A percentile compares a stretch with the other conserved stretches of the same genome.
Evolutionary conservation across 2,888 invertebrate genomes (phyloP).

Genomic region (Yponomeuta evonymella): DNA sequence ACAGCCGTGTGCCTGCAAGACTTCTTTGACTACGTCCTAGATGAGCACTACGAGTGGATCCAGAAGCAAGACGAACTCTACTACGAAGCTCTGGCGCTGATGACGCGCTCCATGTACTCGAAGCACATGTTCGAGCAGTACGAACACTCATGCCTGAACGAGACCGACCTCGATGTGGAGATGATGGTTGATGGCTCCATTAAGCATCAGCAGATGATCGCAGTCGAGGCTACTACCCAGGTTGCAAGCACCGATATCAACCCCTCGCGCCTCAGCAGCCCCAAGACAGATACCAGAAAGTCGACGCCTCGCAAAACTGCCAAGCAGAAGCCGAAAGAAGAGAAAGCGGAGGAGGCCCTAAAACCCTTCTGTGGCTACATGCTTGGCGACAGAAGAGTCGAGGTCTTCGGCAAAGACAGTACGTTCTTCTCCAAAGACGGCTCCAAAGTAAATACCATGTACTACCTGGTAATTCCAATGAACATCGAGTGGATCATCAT

Average conservation of each 20-base stretch:
- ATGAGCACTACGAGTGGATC: slow-evolving; percentile 70
- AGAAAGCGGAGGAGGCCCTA: background rate
- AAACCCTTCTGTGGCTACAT: slow-evolving; percentile 57
- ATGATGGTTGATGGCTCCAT: slow-evolving; percentile 63
- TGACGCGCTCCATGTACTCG: background rate
- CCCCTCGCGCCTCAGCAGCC: background rate
- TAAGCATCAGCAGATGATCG: slow-evolving; percentile 45
- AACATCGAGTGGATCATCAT: slow-evolving; percentile 54
- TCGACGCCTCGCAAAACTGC: background rate
- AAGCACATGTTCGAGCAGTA: slow-evolving; percentile 4
- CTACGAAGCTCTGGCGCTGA: slow-evolving; percentile 34
- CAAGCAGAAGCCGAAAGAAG: slow-evolving; percentile 22
- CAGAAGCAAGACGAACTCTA: slow-evolving; percentile 54
- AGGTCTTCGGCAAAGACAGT: slow-evolving; percentile 60
- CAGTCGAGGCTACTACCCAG: slow-evolving; percentile 15
- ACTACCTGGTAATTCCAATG: slow-evolving; percentile 54
- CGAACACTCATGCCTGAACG: background rate
- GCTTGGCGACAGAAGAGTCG: slow-evolving; percentile 59
- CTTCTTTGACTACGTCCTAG: slow-evolving; percentile 69
- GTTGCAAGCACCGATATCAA: background rate
- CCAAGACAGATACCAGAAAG: background rate
- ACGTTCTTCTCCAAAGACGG: slow-evolving; percentile 61
- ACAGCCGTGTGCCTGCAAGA: slow-evolving; percentile 73
- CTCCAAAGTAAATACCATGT: slow-evolving; percentile 44
- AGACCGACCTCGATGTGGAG: slow-evolving; percentile 37